phyloP scores from a whole-genome alignment of 2,888 invertebrate species.

The Dryobota labecula region DNA sequence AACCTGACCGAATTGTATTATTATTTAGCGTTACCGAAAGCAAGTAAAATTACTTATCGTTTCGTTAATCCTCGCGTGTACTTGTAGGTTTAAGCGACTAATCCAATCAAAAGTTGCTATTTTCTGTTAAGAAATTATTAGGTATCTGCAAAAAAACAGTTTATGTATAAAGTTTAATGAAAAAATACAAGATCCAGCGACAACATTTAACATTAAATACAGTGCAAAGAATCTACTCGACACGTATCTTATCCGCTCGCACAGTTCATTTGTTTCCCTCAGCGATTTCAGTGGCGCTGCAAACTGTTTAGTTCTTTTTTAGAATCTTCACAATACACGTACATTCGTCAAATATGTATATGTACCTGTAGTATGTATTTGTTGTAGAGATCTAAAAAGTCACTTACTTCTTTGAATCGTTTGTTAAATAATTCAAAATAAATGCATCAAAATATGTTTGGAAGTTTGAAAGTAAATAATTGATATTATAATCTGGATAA shows the following conservation, averaged over 20 bases:
- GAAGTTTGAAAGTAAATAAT: too few species aligned
- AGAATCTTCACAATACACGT: too few species aligned
- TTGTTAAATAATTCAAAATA: too few species aligned
- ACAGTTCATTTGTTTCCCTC: constrained; percentile 51
- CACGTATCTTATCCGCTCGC: constrained; percentile 34
- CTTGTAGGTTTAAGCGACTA: not conserved
- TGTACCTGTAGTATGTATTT: too few species aligned
- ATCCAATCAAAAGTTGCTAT: not conserved
- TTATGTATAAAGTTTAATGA: too few species aligned
- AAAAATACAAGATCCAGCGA: not conserved
- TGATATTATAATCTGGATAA: too few species aligned
- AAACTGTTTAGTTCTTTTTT: constrained; percentile 12
- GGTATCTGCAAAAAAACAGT: not conserved
- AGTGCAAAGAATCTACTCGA: constrained; percentile 6
- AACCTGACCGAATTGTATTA: not conserved
- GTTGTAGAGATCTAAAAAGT: too few species aligned
- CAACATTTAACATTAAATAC: constrained; percentile 5
- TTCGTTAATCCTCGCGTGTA: not conserved
- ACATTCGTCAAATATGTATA: too few species aligned
- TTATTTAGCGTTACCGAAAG: not conserved
- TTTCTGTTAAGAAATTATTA: constrained; percentile 4
- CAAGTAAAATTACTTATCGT: not conserved
- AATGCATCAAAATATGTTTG: too few species aligned
- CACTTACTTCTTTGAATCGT: too few species aligned
- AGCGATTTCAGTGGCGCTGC: constrained; percentile 22